Percentiles rank a stretch among this genome's conserved stretches.
phyloP scores from a whole-genome alignment of 2,888 invertebrate genomes.

The Dicycla oo region DNA sequence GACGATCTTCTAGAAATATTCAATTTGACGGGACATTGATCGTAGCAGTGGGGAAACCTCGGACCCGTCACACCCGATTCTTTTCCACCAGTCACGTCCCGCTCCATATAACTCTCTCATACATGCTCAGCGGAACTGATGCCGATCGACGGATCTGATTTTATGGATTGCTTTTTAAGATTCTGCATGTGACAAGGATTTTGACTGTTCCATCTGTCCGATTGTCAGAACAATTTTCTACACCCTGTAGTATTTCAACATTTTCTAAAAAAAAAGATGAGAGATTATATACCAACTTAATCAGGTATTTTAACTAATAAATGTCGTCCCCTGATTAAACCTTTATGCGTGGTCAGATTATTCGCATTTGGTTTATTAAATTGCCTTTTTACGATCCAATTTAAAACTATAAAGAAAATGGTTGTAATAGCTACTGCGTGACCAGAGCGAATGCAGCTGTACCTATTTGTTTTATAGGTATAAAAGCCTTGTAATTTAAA shows the following conservation, averaged over 20 bases:
- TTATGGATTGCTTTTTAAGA: slow-evolving; percentile 53
- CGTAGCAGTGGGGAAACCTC: slow-evolving; percentile 76
- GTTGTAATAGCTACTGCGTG: not conserved
- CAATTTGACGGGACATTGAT: slow-evolving; percentile 85
- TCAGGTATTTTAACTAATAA: not conserved
- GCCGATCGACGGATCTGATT: slow-evolving; percentile 62
- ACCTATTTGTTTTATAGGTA: slow-evolving; percentile 8
- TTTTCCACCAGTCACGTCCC: slow-evolving; percentile 69
- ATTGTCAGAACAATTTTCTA: slow-evolving; percentile 25
- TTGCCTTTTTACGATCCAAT: not conserved
- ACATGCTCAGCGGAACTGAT: slow-evolving; percentile 61
- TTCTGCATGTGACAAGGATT: slow-evolving; percentile 48
- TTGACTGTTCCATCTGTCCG: slow-evolving; percentile 27
- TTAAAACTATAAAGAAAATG: slow-evolving; percentile 16
- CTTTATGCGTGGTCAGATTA: not conserved
- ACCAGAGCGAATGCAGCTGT: not conserved
- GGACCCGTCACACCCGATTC: slow-evolving; percentile 76
- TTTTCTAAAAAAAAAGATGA: not conserved
- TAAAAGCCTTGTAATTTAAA: slow-evolving; percentile 25
- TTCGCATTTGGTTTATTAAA: not conserved
- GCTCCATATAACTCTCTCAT: slow-evolving; percentile 66
- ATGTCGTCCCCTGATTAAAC: not conserved
- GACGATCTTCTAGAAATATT: slow-evolving; percentile 77
- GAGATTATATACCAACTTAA: not conserved
- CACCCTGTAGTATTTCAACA: not conserved